Percentiles rank a stretch among this genome's conserved stretches.
Conservation (phyloP, 2,797 vertebrate species). For the Cebuella pygmaea region DNA sequence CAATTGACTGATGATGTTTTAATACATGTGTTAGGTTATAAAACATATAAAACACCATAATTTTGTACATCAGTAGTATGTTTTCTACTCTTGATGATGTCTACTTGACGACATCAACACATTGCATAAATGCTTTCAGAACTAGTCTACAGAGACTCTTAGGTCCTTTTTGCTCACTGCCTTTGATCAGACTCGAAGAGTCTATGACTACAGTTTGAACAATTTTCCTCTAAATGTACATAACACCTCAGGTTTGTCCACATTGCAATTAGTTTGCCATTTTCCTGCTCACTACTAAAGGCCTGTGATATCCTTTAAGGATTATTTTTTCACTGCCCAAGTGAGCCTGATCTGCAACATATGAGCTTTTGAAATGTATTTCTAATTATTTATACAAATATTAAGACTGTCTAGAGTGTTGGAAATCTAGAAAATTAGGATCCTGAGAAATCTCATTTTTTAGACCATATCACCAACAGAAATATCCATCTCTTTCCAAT, state of each 20-base stretch:
- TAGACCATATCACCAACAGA: background rate
- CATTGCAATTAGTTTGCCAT: background rate
- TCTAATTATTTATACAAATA: constrained; percentile 39
- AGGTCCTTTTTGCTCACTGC: background rate
- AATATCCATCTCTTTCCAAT: background rate
- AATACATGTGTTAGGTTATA: background rate
- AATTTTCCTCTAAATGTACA: background rate
- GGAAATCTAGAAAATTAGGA: background rate
- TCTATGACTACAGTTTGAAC: background rate
- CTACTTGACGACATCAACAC: background rate
- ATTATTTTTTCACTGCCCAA: background rate
- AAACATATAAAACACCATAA: background rate
- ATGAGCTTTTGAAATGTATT: background rate
- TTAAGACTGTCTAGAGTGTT: background rate
- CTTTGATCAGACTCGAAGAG: background rate
- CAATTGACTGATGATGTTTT: background rate
- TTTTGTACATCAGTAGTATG: background rate
- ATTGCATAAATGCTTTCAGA: background rate
- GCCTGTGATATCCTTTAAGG: background rate
- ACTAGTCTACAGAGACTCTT: background rate
- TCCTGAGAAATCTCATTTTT: background rate
- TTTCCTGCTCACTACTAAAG: background rate
- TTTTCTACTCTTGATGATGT: background rate
- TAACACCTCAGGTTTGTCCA: background rate
- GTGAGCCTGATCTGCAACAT: background rate